phyloP scores from a whole-genome alignment of 1,140 invertebrate genomes.

The Bombus pascuorum region DNA sequence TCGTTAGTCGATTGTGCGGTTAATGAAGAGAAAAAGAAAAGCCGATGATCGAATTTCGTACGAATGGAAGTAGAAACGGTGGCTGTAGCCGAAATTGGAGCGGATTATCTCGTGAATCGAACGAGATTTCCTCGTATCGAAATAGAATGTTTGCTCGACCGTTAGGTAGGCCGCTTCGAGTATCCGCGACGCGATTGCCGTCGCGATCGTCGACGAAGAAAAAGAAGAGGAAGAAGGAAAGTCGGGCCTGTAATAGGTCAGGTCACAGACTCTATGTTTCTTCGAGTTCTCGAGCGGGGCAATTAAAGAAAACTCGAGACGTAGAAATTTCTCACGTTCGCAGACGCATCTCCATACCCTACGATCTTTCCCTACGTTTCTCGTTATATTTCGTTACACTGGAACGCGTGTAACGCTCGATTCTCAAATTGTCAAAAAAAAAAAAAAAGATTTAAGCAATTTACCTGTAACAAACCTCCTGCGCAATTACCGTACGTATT shows the following conservation, averaged over 20 bases:
- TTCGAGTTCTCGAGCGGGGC: background rate
- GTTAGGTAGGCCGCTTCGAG: background rate
- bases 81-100: slow-evolving; percentile 30
- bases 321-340: background rate
- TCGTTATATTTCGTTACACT: too few species aligned
- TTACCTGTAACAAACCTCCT: too few species aligned
- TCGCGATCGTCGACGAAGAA: background rate
- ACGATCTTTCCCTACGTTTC: too few species aligned
- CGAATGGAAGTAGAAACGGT: background rate
- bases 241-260: background rate
- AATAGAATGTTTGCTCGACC: slow-evolving; percentile 26
- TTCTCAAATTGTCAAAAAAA: background rate
- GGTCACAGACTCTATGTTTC: background rate
- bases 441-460: too few species aligned
- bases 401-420: background rate
- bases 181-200: slow-evolving; percentile 26
- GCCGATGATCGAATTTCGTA: background rate
- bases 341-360: too few species aligned
- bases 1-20: background rate
- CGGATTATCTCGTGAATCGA: slow-evolving; percentile 31
- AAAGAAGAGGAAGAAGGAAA: background rate
- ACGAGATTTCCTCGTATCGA: slow-evolving; percentile 22
- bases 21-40: background rate
- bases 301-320: background rate
- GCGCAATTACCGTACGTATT: too few species aligned